Evolutionary conservation across 2,888 invertebrate genomes (phyloP).

Genomic region (Drosophila atripex): DNA sequence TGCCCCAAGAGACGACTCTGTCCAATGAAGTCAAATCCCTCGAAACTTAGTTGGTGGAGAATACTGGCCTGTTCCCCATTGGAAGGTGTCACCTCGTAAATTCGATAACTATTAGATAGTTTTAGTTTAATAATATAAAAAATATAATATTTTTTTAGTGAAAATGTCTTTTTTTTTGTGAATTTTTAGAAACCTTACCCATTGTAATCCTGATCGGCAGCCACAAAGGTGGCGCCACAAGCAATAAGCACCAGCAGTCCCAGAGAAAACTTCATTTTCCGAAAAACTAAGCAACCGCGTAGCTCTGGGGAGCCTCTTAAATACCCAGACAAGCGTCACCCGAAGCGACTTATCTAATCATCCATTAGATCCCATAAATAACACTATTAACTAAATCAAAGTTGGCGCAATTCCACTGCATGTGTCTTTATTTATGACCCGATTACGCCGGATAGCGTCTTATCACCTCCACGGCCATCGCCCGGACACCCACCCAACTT

Average conservation of each 20-base stretch:
- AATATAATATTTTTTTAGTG: background rate
- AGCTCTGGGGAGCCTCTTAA: conserved; percentile 37
- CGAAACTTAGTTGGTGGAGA: conserved; percentile 50
- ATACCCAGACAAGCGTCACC: conserved; percentile 36
- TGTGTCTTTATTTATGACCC: conserved; percentile 49
- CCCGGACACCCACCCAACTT: conserved; percentile 85
- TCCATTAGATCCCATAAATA: conserved; percentile 42
- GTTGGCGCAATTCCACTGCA: conserved; percentile 18
- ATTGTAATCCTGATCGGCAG: conserved; percentile 40
- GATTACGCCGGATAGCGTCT: conserved; percentile 46
- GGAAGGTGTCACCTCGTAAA: conserved; percentile 70
- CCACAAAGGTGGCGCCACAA: conserved; percentile 40
- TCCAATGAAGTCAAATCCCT: conserved; percentile 74
- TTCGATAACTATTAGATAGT: conserved; percentile 57
- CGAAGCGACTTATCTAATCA: conserved; percentile 52
- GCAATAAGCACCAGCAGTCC: conserved; percentile 44
- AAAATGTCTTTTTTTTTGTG: no score
- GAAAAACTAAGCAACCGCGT: conserved; percentile 35
- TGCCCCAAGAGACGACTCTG: conserved; percentile 55
- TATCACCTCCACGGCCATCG: conserved; percentile 76
- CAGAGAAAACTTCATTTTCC: conserved; percentile 52
- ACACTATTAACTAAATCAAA: conserved; percentile 26
- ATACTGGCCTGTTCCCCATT: conserved; percentile 52
- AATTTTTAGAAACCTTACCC: conserved; percentile 44
- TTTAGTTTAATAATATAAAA: background rate